Conservation (phyloP, 2,113 vertebrate species). For the Centropus unirufus region DNA sequence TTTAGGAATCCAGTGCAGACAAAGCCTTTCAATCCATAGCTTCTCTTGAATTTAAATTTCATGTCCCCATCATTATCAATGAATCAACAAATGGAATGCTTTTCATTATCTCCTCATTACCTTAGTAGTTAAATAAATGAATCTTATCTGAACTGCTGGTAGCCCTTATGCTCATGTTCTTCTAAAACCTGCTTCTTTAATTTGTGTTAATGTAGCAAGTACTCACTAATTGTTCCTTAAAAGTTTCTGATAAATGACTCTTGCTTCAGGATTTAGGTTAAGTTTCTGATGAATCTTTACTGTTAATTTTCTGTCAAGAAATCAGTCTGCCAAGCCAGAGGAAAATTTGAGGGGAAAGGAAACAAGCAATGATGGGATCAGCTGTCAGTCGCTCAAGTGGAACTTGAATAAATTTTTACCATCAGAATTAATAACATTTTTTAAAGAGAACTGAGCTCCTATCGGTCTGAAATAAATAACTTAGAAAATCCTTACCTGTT, state of each 20-base stretch:
- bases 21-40: background rate
- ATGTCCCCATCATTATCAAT: background rate
- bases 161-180: background rate
- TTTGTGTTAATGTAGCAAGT: background rate
- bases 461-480: background rate
- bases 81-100: background rate
- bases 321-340: background rate
- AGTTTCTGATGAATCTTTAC: background rate
- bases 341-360: background rate
- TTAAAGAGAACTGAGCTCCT: background rate
- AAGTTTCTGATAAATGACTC: background rate
- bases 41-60: background rate
- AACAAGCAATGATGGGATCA: background rate
- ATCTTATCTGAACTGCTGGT: background rate
- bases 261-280: background rate
- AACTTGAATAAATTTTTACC: background rate
- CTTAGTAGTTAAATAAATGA: background rate
- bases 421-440: background rate
- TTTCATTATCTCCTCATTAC: background rate
- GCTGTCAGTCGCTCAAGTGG: background rate
- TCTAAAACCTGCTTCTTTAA: background rate
- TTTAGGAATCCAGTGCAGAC: background rate
- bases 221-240: background rate
- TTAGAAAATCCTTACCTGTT: constrained; percentile 52
- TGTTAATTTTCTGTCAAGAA: background rate